Base-by-base conservation (phyloP, 2,797 vertebrate species). In the Melopsittacus undulatus region DNA sequence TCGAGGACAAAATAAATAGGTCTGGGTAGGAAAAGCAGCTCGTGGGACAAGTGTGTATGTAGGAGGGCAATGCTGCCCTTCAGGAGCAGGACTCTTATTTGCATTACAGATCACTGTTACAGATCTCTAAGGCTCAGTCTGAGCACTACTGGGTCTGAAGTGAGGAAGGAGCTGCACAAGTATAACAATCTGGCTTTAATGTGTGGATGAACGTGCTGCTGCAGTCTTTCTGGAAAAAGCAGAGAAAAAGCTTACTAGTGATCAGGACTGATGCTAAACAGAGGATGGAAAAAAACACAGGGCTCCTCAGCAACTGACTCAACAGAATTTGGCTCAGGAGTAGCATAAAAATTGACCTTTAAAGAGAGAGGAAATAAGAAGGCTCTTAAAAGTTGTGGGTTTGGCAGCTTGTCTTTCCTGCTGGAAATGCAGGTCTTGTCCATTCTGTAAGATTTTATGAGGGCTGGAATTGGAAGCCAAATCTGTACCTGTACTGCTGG, bases 311-410 rank as follows among this genome's bases (percentile, higher is more conserved):
- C 38, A 78, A 74, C 81, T 32, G 27, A 78, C 54, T 91, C 79
- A 90, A 90, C 45, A 86, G 73, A 68, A 61, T 73, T 89, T 87
- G 52, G 93, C 91, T 78, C 19, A 1, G 80, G 77, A 94, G 85
- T 40, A 88, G 74, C 79, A 59, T 67, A 89, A 96, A 93, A 89
- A 87, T 17, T 76, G 66, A 85, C 89, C 87, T 92, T 89, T 85
- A 95, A 91, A 80, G 49, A 43, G 49, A 79, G 29, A 80, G 72
- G 78, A 95, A 92, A 48, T 83, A 83, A 77, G 57, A 24, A 66
- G 46, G 56, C 83, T 94, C 72, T 73, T 83, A 81, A 90, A 87
- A 83, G 36, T 34, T 69, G 38, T 0, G 0, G 63, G 51, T 88
- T 91, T 88, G 83, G 80, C 87, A 88, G 87, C 36, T 70, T 67